These are phyloP conservation scores for Volucella inanis DNA, from an alignment of 2,888 invertebrate genomes.

Conservation along the genomic window DNA sequence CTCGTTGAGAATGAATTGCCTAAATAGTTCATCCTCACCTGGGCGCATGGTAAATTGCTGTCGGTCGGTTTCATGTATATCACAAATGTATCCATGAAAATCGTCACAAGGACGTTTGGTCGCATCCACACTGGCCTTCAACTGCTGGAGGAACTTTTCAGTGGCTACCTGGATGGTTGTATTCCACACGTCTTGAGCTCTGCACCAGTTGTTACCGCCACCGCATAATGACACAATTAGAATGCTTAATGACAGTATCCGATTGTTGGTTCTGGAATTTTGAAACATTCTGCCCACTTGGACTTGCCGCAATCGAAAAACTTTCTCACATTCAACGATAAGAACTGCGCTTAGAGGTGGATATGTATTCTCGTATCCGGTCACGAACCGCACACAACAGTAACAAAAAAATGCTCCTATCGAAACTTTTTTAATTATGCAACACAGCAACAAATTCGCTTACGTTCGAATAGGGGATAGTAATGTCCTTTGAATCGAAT, in stretches of 20 bases:
- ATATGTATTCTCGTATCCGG: constrained; percentile 8
- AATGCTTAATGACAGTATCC: constrained; percentile 58
- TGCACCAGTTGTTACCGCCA: constrained; percentile 10
- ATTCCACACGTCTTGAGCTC: constrained; percentile 53
- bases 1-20: constrained; percentile 77
- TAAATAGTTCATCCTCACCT: constrained; percentile 78
- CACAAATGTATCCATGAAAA: constrained; percentile 80
- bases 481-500: constrained; percentile 31
- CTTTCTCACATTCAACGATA: constrained; percentile 9
- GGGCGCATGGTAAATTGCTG: constrained; percentile 75
- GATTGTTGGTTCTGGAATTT: constrained; percentile 32
- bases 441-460: constrained; percentile 14
- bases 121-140: constrained; percentile 78
- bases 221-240: constrained; percentile 52
- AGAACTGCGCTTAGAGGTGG: neutral
- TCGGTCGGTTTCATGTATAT: constrained; percentile 74
- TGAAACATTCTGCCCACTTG: constrained; percentile 56
- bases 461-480: neutral
- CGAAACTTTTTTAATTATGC: constrained; percentile 67
- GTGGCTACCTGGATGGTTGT: constrained; percentile 77
- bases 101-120: constrained; percentile 79
- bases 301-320: constrained; percentile 52
- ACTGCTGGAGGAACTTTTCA: constrained; percentile 77
- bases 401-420: constrained; percentile 1
- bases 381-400: constrained; percentile 23